These are phyloP conservation scores for Meloidogyne hapla DNA, from an alignment of 1,140 invertebrate species.

Conservation along the genomic window DNA sequence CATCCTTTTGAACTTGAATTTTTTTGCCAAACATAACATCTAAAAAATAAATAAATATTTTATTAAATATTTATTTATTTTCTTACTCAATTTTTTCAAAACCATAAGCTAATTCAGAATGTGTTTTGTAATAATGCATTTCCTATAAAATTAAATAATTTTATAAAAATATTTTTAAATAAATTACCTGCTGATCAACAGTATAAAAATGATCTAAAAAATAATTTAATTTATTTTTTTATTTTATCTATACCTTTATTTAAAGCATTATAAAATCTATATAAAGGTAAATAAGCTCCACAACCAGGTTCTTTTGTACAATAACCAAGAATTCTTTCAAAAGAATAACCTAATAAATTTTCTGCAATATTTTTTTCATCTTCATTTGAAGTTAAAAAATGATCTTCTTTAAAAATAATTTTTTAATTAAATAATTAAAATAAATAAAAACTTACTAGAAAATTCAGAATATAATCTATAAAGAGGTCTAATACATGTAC, in stretches of 20 bases:
- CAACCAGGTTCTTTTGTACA: constrained; percentile 57
- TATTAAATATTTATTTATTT: not conserved
- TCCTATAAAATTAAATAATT: constrained; percentile 21
- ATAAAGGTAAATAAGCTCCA: constrained; percentile 56
- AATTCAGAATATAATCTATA: constrained; percentile 54
- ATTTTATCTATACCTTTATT: constrained; percentile 47
- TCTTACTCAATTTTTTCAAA: constrained; percentile 48
- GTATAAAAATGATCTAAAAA: constrained; percentile 53
- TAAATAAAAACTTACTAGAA: constrained; percentile 34
- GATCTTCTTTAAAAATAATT: constrained; percentile 48
- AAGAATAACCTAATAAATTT: constrained; percentile 48
- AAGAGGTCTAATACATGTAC: constrained; percentile 47
- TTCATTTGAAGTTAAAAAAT: constrained; percentile 50
- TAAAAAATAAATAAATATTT: not conserved
- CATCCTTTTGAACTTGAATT: constrained; percentile 26
- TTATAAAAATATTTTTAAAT: not conserved
- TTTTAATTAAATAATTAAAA: constrained; percentile 9
- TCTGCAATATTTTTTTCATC: constrained; percentile 51
- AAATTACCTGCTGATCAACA: constrained; percentile 28
- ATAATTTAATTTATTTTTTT: constrained; percentile 4
- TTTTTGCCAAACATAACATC: constrained; percentile 53
- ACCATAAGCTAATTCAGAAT: constrained; percentile 49
- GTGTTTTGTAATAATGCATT: constrained; percentile 55
- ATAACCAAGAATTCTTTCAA: constrained; percentile 49
- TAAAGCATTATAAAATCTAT: constrained; percentile 55